A percentile compares a stretch with the other conserved stretches of the same genome.
Conservation (phyloP, 2,888 invertebrate species). For the Timema cristinae region DNA sequence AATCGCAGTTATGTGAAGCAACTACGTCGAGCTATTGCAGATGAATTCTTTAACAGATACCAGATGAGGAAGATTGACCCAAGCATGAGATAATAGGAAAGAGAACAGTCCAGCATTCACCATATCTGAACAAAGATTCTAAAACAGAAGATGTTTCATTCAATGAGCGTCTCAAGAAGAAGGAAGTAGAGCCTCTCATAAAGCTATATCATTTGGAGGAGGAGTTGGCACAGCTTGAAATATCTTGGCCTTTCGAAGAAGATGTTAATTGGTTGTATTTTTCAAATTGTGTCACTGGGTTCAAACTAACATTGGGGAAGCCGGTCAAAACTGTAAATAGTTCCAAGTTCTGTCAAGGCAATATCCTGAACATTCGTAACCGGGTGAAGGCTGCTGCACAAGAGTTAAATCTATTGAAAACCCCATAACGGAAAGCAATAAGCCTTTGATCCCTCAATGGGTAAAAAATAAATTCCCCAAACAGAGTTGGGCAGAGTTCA, state of each 20-base stretch:
- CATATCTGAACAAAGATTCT: slow-evolving; percentile 37
- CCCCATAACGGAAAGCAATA: not conserved
- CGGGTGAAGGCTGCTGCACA: slow-evolving; percentile 23
- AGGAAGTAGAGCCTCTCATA: slow-evolving; percentile 18
- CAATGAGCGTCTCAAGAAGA: slow-evolving; percentile 28
- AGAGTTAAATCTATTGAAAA: not conserved
- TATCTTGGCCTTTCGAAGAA: slow-evolving; percentile 27
- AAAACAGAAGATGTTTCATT: slow-evolving; percentile 48
- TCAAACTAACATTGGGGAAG: slow-evolving; percentile 44
- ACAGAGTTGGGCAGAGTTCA: not conserved
- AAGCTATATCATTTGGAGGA: slow-evolving; percentile 18
- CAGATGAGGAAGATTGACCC: slow-evolving; percentile 51
- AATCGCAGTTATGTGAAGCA: slow-evolving; percentile 39
- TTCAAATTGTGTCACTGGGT: not conserved
- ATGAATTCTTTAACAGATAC: slow-evolving; percentile 57
- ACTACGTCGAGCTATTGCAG: slow-evolving; percentile 51
- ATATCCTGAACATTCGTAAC: slow-evolving; percentile 38
- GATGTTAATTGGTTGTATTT: slow-evolving; percentile 10
- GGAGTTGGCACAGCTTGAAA: slow-evolving; percentile 22
- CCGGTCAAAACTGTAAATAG: slow-evolving; percentile 52
- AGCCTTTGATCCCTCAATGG: no score
- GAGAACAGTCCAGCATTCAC: slow-evolving; percentile 39
- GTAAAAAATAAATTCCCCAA: not conserved
- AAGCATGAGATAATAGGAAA: slow-evolving; percentile 33
- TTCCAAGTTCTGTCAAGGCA: slow-evolving; percentile 53